Conservation (phyloP, 2,113 vertebrate genomes). For the Hippolais icterina region DNA sequence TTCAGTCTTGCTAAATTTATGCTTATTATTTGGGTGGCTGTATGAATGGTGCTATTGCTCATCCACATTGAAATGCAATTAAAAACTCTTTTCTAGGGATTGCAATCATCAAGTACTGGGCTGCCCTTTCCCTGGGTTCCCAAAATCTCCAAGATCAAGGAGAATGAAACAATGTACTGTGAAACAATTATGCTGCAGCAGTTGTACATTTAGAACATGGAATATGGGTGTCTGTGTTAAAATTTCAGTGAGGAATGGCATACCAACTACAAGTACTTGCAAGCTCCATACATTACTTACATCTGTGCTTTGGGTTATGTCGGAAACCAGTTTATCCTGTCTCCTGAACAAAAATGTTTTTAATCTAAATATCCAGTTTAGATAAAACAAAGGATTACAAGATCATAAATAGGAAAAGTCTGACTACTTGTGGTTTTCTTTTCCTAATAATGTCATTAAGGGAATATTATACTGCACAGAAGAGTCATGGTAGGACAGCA, state of each 20-base stretch:
- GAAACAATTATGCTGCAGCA: background rate
- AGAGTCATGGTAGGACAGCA: background rate
- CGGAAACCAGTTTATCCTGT: background rate
- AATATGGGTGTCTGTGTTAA: background rate
- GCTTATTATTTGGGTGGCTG: constrained; percentile 44
- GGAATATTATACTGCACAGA: background rate
- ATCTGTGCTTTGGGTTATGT: background rate
- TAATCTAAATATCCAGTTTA: background rate
- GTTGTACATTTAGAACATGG: background rate
- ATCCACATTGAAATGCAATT: constrained; percentile 34
- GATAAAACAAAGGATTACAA: background rate
- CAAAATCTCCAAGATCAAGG: background rate
- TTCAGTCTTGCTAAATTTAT: constrained; percentile 72
- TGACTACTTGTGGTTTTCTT: background rate
- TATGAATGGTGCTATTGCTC: constrained; percentile 35
- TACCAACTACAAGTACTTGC: background rate
- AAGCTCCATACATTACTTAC: background rate
- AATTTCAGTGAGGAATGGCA: background rate
- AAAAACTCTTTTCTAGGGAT: constrained; percentile 4
- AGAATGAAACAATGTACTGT: background rate
- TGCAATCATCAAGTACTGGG: background rate
- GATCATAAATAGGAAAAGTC: background rate
- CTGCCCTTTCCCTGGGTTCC: background rate
- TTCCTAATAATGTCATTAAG: background rate
- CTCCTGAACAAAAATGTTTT: background rate